A percentile compares a stretch with the other conserved stretches of the same genome.
phyloP scores from a whole-genome alignment of 2,797 vertebrate species.

The Cichlasoma orientale region DNA sequence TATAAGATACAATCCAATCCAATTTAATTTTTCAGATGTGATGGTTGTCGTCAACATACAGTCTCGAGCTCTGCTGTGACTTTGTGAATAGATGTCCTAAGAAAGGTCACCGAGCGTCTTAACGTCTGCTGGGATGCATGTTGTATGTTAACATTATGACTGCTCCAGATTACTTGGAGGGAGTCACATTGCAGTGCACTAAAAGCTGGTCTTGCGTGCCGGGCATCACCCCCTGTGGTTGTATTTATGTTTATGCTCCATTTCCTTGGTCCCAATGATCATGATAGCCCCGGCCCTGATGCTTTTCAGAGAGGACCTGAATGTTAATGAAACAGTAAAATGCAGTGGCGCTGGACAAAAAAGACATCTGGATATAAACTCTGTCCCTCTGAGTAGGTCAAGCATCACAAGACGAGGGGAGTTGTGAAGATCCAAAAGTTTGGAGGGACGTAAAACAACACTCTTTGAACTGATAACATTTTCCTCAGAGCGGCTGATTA shows the following conservation, averaged over 20 bases:
- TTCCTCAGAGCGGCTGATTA: conserved; percentile 35
- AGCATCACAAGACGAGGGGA: conserved; percentile 18
- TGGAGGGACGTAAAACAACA: neutral
- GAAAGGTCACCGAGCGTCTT: neutral
- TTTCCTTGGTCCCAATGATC: conserved; percentile 33
- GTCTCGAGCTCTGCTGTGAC: neutral
- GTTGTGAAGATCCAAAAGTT: conserved; percentile 19
- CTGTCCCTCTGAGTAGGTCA: conserved; percentile 40
- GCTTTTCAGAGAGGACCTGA: conserved; percentile 27
- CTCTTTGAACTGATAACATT: conserved; percentile 31
- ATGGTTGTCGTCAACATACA: too few relatives aligned
- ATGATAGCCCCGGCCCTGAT: conserved; percentile 5
- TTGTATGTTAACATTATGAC: neutral
- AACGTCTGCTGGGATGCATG: neutral
- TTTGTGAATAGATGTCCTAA: neutral
- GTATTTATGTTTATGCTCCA: conserved; percentile 49
- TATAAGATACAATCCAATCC: neutral
- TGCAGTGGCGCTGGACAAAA: conserved; percentile 9
- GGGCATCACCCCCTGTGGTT: conserved; percentile 35
- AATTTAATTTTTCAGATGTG: neutral
- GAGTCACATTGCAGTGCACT: neutral
- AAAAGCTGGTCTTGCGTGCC: conserved; percentile 20
- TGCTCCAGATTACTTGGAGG: neutral
- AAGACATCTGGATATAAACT: conserved; percentile 16
- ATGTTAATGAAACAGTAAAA: conserved; percentile 57